A percentile compares a stretch with the other conserved stretches of the same genome.
These are phyloP conservation scores for Eulemur albifrons DNA, from an alignment of 2,797 vertebrate species.

Conservation along the genomic window DNA sequence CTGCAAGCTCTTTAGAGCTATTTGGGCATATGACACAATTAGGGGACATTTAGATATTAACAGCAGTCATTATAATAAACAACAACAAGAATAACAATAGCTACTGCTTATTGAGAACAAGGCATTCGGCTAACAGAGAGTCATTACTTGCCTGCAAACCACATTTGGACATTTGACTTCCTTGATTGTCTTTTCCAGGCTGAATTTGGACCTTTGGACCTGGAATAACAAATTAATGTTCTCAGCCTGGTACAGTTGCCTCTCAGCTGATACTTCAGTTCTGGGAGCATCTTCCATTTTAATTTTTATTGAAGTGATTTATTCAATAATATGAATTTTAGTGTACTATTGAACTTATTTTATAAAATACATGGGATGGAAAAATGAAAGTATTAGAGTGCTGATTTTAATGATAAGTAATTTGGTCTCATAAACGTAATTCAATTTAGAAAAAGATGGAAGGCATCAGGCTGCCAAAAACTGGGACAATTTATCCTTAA, in stretches of 20 bases:
- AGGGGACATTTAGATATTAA: background rate
- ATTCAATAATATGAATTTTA: conserved; percentile 44
- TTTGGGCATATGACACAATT: background rate
- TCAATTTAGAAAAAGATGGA: conserved; percentile 53
- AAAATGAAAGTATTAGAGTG: conserved; percentile 32
- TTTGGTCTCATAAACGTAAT: conserved; percentile 50
- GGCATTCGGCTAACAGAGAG: background rate
- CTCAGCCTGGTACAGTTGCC: background rate
- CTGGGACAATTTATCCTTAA: background rate
- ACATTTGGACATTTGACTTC: background rate
- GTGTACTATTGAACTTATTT: conserved; percentile 9
- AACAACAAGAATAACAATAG: background rate
- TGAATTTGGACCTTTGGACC: background rate
- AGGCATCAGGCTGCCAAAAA: conserved; percentile 24
- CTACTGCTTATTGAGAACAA: background rate
- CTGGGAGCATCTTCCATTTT: background rate
- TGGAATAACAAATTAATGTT: background rate
- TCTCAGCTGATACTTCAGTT: background rate
- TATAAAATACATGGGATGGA: conserved; percentile 4
- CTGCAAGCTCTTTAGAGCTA: background rate
- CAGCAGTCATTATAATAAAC: background rate
- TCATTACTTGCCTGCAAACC: background rate
- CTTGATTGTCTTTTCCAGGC: background rate
- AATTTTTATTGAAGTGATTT: conserved; percentile 9
- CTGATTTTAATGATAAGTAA: conserved; percentile 49